Evolutionary conservation across 2,797 vertebrate genomes (phyloP).

Genomic region (Myripristis jacobus): DNA sequence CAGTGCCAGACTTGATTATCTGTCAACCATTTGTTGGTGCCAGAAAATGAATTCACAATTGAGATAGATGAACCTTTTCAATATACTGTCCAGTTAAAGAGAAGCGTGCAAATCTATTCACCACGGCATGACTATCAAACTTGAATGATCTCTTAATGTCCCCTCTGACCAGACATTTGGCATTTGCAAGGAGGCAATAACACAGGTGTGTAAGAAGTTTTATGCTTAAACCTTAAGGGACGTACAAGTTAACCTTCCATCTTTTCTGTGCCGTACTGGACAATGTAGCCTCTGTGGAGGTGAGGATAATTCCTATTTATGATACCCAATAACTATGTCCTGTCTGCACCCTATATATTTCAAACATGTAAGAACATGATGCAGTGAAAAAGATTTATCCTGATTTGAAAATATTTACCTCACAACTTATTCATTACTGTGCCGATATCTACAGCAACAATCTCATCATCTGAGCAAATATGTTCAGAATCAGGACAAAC

Average conservation of each 20-base stretch:
- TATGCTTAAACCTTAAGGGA: background rate
- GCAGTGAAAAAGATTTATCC: conserved; percentile 20
- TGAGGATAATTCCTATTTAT: conserved; percentile 23
- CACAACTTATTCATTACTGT: conserved; percentile 21
- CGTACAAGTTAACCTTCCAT: conserved; percentile 13
- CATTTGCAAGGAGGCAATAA: conserved; percentile 35
- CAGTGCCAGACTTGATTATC: conserved; percentile 51
- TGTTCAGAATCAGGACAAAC: conserved; percentile 36
- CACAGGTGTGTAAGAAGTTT: conserved; percentile 10
- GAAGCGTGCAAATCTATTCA: conserved; percentile 66
- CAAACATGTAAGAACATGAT: conserved; percentile 42
- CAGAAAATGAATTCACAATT: conserved; percentile 55
- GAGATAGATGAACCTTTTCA: conserved; percentile 58
- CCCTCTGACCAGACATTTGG: conserved; percentile 48
- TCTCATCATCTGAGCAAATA: conserved; percentile 64
- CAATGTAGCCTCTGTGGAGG: conserved; percentile 3
- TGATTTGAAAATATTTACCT: conserved; percentile 41
- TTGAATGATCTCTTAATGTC: conserved; percentile 26
- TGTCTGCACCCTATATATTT: conserved; percentile 9
- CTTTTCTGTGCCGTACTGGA: conserved; percentile 9
- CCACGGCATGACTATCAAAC: conserved; percentile 54
- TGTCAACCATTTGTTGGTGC: conserved; percentile 49
- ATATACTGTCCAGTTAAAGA: conserved; percentile 70
- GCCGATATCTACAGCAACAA: conserved; percentile 54
- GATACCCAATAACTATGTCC: conserved; percentile 15